Evolutionary conservation across 2,888 invertebrate species (phyloP), one percentile per base, ranked within the genome.

Genomic region (Piscicola geometra): DNA sequence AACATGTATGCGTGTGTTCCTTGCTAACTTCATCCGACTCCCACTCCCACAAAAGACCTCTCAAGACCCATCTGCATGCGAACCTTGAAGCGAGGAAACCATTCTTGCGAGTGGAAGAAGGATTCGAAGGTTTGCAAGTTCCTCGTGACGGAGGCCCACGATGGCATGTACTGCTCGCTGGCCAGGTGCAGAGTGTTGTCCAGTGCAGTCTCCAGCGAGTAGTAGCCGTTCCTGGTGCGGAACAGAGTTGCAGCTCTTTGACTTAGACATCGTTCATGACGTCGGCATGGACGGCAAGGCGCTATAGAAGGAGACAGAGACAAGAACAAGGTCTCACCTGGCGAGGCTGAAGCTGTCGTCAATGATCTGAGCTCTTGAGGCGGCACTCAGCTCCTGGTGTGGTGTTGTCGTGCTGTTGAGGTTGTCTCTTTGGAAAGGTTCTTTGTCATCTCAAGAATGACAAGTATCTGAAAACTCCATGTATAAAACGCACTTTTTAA

Each of bases 291-390:
- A 47, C 21, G 50, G 21, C 21, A 47, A 21, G 50, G 50, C 21
- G 9, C 21, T 9, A 15, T 15, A 47, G 9, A 9, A 21, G 50
- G 50, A 9, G 50, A 47, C 21, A 47, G 21, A 15, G 50, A 47
- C 50, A 21, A 47, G 21, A 47, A n/a, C n/a, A n/a, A n/a, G 50
- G n/a, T 15, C 3, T 56, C 21, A 76, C 76, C 76, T 76, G n/a
- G 76, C 36, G 32, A 76, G 66, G 28, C 56, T 56, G 50, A 76
- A 76, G 33, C 71, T 47, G 50, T 76, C 76, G 41, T 76, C 76
- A n/a, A 71, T 64, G 64, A 76, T 35, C 41, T 76, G 71, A 66
- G 47, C 64, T 67, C 71, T 76, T 47, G 41, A 71, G 15, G 71
- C 76, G 0, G 30, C 50, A 33, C 50, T 60, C 9, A 76, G 28